Percentiles rank a stretch among this genome's conserved stretches.
These are phyloP conservation scores for Pangasius sanitwongsei DNA, from an alignment of 2,797 vertebrate species.

Conservation along the genomic window DNA sequence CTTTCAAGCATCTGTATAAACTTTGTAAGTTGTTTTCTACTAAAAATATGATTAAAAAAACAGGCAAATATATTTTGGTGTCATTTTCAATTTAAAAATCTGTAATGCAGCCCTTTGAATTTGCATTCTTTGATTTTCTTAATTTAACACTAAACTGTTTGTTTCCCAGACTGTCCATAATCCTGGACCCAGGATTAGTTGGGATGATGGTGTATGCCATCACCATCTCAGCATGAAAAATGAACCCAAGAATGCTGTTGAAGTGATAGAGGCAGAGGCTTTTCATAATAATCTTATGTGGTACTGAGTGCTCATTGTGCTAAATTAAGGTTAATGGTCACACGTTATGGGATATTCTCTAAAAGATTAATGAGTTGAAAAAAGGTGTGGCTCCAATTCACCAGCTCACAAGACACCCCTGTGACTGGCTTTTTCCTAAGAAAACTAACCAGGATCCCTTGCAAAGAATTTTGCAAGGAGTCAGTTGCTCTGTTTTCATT, in stretches of 20 bases:
- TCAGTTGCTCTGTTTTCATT: slow-evolving; percentile 33
- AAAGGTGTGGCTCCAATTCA: slow-evolving; percentile 29
- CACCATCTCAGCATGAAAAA: slow-evolving; percentile 20
- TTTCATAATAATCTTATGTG: not conserved
- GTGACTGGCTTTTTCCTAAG: not conserved
- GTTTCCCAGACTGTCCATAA: not conserved
- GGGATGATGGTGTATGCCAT: slow-evolving; percentile 1
- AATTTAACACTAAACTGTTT: not conserved
- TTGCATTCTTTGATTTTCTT: not conserved
- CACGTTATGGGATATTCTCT: slow-evolving; percentile 26
- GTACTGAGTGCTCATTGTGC: not conserved
- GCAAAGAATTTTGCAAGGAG: not conserved
- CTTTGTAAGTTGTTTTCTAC: too few species aligned
- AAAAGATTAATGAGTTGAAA: slow-evolving; percentile 37
- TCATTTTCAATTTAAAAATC: not conserved
- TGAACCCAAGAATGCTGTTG: not conserved
- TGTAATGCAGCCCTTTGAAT: not conserved
- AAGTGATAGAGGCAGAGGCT: not conserved
- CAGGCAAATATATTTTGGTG: not conserved
- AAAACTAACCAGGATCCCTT: not conserved
- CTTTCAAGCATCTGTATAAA: too few species aligned
- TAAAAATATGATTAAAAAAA: not conserved
- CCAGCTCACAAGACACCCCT: not conserved
- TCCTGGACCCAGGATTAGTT: slow-evolving; percentile 1
- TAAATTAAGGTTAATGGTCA: slow-evolving; percentile 19